Base-by-base conservation (phyloP, 2,113 vertebrate species). In the Albula glossodonta region DNA sequence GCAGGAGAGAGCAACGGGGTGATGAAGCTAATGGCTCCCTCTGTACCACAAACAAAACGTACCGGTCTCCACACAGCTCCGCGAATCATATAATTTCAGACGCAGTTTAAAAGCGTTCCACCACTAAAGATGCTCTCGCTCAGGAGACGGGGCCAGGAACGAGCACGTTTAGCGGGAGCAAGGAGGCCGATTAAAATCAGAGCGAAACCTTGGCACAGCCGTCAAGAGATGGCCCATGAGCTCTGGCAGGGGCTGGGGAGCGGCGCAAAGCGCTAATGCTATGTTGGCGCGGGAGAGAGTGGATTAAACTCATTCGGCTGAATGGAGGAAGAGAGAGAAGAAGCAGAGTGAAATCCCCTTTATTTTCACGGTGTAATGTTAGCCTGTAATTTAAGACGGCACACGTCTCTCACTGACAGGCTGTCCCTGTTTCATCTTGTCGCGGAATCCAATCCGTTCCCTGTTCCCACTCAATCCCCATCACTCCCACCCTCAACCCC, bases 361-460 rank as follows among this genome's bases (percentile, higher is more conserved):
- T 89, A 90, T 90, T 94, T 93, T 89, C 88, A 87, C 90, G 63
- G 82, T 84, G 88, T 88, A 91, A 90, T 89, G 87, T 92, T 91
- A 93, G 94, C 92, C 91, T 92, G 81, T 93, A 86, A 89, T 93
- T 96, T 93, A 92, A 94, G 92, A 91, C 83, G 83, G 91, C 87
- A 0, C 88, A 83, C 10, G 0, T 88, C 88, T 91, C 91, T 63
- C 91, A 92, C 88, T 85, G 91, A 91, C 90, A 91, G 78, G 89
- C 91, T 88, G 85, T 89, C 90, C 90, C 89, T 83, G 51, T 84
- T 92, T 91, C 91, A 88, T 92, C 89, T 86, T 89, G 89, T 87
- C 91, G 93, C 91, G 93, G 93, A 94, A 92, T 88, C 91, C 93
- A 91, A 86, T 94, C 92, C 91, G 80, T 81, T 81, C 15, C 51